Conservation (phyloP, 2,797 vertebrate species). For the Enteromius anoplus region DNA sequence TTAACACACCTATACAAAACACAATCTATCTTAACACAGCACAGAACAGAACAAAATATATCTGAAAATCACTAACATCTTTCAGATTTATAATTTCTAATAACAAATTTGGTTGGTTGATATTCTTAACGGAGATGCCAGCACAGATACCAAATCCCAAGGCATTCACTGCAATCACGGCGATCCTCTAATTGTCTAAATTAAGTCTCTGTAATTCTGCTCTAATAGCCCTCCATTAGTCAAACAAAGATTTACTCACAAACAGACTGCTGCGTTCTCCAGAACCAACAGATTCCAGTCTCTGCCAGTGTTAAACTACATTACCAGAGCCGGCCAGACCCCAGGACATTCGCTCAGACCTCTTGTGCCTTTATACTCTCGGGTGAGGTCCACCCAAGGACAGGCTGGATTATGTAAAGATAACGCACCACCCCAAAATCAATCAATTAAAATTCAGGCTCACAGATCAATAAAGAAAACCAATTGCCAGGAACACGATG, state of each 20-base stretch:
- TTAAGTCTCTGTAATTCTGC: slow-evolving; percentile 45
- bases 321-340: slow-evolving; percentile 16
- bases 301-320: slow-evolving; percentile 19
- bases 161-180: slow-evolving; percentile 38
- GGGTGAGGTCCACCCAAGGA: slow-evolving; percentile 41
- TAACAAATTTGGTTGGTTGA: background rate
- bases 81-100: background rate
- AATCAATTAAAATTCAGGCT: slow-evolving; percentile 37
- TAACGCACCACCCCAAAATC: slow-evolving; percentile 27
- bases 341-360: slow-evolving; percentile 3
- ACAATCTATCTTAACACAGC: background rate
- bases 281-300: slow-evolving; percentile 2
- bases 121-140: slow-evolving; percentile 4
- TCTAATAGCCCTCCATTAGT: slow-evolving; percentile 35
- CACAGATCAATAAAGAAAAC: slow-evolving; percentile 53
- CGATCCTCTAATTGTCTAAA: slow-evolving; percentile 37
- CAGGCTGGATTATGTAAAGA: slow-evolving; percentile 51
- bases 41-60: background rate
- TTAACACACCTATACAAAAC: background rate
- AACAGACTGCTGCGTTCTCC: slow-evolving; percentile 19
- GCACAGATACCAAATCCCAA: slow-evolving; percentile 17
- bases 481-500: slow-evolving; percentile 15
- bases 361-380: slow-evolving; percentile 20
- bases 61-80: background rate
- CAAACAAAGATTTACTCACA: slow-evolving; percentile 40